These are phyloP conservation scores for Dipodomys merriami DNA, from an alignment of 2,113 vertebrate species.

Conservation along the genomic window DNA sequence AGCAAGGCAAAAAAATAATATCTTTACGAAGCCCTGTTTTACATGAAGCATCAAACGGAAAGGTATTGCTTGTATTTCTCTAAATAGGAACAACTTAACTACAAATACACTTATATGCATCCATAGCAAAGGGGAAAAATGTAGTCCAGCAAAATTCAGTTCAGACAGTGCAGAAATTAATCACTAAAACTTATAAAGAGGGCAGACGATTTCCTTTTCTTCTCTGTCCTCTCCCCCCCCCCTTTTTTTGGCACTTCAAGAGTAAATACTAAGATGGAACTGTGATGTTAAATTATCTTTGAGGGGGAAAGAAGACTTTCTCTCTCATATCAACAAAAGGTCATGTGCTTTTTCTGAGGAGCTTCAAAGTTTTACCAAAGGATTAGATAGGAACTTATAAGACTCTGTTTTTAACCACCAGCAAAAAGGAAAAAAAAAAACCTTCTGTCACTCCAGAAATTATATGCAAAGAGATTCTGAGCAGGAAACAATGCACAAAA, in stretches of 20 bases:
- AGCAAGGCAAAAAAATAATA: constrained; percentile 57
- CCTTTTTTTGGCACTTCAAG: constrained; percentile 57
- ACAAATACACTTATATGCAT: constrained; percentile 60
- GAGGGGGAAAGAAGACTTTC: constrained; percentile 44
- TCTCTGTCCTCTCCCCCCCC: not conserved
- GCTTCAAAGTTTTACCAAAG: constrained; percentile 86
- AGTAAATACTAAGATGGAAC: constrained; percentile 65
- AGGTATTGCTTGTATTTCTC: constrained; percentile 54
- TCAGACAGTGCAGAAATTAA: constrained; percentile 70
- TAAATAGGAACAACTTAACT: constrained; percentile 79
- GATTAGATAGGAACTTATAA: constrained; percentile 78
- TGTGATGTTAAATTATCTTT: constrained; percentile 79
- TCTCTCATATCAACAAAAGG: constrained; percentile 85
- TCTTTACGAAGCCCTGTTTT: constrained; percentile 66
- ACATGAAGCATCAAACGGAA: constrained; percentile 63
- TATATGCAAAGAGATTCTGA: constrained; percentile 57
- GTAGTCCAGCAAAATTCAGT: constrained; percentile 73
- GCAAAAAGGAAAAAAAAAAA: constrained; percentile 32
- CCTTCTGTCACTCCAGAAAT: constrained; percentile 67
- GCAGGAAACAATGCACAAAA: constrained; percentile 59
- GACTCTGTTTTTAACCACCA: constrained; percentile 53
- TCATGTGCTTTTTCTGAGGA: constrained; percentile 84
- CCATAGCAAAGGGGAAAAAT: constrained; percentile 57
- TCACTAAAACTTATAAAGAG: constrained; percentile 75
- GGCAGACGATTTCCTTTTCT: constrained; percentile 40